Evolutionary conservation across 2,113 vertebrate species (phyloP), one percentile per base, ranked within the genome.

Genomic region (Melanerpes aurifrons): DNA sequence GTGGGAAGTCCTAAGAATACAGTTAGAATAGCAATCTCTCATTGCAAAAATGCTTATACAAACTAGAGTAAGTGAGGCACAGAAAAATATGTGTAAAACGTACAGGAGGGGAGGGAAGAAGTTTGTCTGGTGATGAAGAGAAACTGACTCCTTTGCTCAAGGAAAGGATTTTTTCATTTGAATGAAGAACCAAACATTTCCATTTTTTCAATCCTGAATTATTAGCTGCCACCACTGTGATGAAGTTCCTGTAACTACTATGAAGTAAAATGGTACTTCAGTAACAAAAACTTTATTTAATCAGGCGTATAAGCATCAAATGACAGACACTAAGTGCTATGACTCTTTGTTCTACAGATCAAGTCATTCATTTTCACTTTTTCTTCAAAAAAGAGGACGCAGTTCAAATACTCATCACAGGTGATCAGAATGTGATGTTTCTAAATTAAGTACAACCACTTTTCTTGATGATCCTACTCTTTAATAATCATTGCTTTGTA

Each of bases 221-320:
- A 77, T 40, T 72, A 82, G 50, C 57, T 92, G 72, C n/a, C 58
- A 66, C 15, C 28, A 20, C 8, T 28, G 61, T 86, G 64, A 93
- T 58, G 48, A 92, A 88, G 31, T 35, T 90, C 53, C 15, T 91
- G 43, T 31, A 35, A 47, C 53, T 40, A n/a, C 47, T 37, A 26
- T 45, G 74, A 82, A 78, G 35, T 50, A 47, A 91, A 92, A 93
- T 71, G 28, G 40, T 79, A 78, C 88, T 95, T 95, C 73, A 93
- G 47, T 15, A 87, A 83, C 25, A 59, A 66, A 77, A 80, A 54
- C 21, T 83, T 94, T 66, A 58, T 82, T 94, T 93, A 89, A 79
- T 85, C 87, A 80, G n/a, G n/a, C 6, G 12, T 17, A 8, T 35
- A 68, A 92, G 95, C 91, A 94, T 62, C 58, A 82, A 12, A 92